Conservation (phyloP, 92 coral and sea anemone genomes). For the Porites divaricata region DNA sequence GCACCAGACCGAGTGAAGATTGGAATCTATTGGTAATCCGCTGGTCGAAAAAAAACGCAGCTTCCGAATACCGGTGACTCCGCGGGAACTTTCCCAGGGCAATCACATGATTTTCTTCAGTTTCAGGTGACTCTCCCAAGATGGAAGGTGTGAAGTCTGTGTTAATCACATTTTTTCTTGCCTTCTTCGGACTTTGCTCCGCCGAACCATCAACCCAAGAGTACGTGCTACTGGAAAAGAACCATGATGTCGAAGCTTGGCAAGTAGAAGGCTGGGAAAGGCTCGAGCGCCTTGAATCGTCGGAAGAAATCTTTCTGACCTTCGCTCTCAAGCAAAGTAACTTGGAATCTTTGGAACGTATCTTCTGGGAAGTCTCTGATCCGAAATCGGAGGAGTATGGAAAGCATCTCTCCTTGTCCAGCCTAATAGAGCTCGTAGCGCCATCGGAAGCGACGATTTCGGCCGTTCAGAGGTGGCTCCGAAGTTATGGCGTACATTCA, state of each 20-base stretch:
- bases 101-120: conserved; percentile 27
- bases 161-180: background rate
- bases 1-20: too few species aligned
- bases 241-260: conserved; percentile 87
- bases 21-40: too few species aligned
- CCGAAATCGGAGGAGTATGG: conserved; percentile 84
- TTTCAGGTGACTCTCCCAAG: too few species aligned
- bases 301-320: conserved; percentile 71
- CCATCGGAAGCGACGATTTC: conserved; percentile 74
- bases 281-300: conserved; percentile 65
- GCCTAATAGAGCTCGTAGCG: conserved; percentile 66
- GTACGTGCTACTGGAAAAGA: conserved; percentile 60
- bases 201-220: conserved; percentile 7
- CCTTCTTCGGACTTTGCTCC: background rate
- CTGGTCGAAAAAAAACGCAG: too few species aligned
- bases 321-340: conserved; percentile 98
- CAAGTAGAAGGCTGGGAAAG: conserved; percentile 80
- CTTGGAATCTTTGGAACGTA: conserved; percentile 70
- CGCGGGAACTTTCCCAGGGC: background rate
- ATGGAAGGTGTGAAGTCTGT: background rate
- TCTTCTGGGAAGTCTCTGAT: conserved; percentile 93
- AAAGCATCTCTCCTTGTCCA: conserved; percentile 65
- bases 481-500: conserved; percentile 53
- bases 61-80: too few species aligned
- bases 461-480: conserved; percentile 75